Conservation (phyloP, 1,140 invertebrate species). For the Limonius californicus region DNA sequence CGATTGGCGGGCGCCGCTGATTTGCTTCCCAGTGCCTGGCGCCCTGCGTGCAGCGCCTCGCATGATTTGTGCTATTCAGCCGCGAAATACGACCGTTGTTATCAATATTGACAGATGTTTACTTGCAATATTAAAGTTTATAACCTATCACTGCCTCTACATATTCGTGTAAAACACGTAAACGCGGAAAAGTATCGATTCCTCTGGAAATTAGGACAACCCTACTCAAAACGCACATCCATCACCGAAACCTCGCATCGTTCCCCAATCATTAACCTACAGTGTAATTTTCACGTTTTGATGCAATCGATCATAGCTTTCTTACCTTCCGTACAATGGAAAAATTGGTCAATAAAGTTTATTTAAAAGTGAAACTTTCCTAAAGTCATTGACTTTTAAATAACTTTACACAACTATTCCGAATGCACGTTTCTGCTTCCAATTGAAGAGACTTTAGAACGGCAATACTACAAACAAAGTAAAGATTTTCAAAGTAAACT, state of each 20-base stretch:
- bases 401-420: too few species aligned
- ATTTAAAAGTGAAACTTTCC: too few species aligned
- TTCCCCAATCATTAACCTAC: too few species aligned
- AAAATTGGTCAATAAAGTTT: too few species aligned
- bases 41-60: constrained; percentile 19
- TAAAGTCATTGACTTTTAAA: too few species aligned
- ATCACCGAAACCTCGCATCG: background rate
- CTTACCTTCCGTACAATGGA: too few species aligned
- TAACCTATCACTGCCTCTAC: constrained; percentile 8
- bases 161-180: constrained; percentile 4
- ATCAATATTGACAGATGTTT: constrained; percentile 15
- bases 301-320: too few species aligned
- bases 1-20: constrained; percentile 13
- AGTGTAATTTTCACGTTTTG: too few species aligned
- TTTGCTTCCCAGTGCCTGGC: constrained; percentile 19
- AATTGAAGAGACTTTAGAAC: too few species aligned
- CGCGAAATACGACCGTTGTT: constrained; percentile 16
- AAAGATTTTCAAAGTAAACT: too few species aligned
- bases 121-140: constrained; percentile 12
- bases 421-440: too few species aligned
- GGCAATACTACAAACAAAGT: too few species aligned
- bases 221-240: background rate
- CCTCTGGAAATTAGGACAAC: background rate
- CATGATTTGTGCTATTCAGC: constrained; percentile 24
- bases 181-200: background rate